Evolutionary conservation across 1,140 invertebrate species (phyloP).

Genomic region (Rhynchophorus ferrugineus): DNA sequence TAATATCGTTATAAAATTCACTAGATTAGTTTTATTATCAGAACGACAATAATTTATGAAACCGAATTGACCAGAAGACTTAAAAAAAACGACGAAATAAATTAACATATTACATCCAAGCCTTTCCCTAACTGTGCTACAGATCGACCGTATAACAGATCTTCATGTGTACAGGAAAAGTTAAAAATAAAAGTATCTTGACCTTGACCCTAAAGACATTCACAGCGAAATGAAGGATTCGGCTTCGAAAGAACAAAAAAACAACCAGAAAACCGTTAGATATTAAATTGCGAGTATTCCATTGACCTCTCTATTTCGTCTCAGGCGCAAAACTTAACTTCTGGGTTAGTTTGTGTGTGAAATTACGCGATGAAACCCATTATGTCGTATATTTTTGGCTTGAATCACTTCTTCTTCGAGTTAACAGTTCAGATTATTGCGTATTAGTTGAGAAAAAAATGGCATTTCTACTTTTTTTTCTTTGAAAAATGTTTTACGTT

Average conservation of each 20-base stretch:
- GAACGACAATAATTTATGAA: not conserved
- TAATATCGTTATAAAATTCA: not conserved
- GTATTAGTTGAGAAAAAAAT: no score
- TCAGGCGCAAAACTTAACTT: constrained; percentile 12
- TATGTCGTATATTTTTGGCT: not conserved
- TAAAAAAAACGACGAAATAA: not conserved
- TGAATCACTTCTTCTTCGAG: not conserved
- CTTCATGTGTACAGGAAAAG: constrained; percentile 26
- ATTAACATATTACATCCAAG: constrained; percentile 15
- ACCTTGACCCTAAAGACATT: constrained; percentile 32
- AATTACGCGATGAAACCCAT: constrained; percentile 1
- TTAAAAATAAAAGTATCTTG: constrained; percentile 35
- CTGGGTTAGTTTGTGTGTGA: constrained; percentile 21
- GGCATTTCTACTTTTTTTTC: not conserved
- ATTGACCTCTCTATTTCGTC: constrained; percentile 28
- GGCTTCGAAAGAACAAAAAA: constrained; percentile 19
- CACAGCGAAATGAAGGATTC: constrained; percentile 31
- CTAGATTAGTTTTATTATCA: constrained; percentile 3
- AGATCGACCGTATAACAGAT: constrained; percentile 9
- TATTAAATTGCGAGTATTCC: constrained; percentile 32
- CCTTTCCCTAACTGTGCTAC: constrained; percentile 20
- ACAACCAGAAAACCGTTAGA: constrained; percentile 30
- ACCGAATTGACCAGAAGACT: not conserved
- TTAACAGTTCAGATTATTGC: not conserved
- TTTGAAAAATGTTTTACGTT: not conserved